These are phyloP conservation scores for Colletes collaris DNA, from an alignment of 2,888 invertebrate species.

Conservation along the genomic window DNA sequence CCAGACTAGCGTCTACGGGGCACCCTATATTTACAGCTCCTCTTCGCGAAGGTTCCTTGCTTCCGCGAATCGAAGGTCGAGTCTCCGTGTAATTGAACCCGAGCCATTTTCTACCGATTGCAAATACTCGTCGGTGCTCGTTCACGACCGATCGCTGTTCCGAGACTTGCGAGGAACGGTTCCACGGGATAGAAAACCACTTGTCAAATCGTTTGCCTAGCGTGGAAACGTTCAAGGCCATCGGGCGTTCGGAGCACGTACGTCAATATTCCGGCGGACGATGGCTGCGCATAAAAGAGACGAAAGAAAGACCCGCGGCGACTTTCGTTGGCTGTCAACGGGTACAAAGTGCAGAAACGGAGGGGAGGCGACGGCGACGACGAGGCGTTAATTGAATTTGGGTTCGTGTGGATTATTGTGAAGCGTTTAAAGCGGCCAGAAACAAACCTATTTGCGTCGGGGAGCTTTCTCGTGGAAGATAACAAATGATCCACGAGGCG, in stretches of 20 bases:
- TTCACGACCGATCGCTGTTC: no score
- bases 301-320: constrained; percentile 54
- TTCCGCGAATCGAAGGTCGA: background rate
- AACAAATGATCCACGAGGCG: constrained; percentile 73
- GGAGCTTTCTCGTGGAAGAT: constrained; percentile 77
- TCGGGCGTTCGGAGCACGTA: constrained; percentile 57
- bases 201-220: no score
- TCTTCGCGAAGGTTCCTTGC: background rate
- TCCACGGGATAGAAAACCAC: no score
- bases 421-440: constrained; percentile 77
- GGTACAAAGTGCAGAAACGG: constrained; percentile 65
- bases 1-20: constrained; percentile 16
- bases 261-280: constrained; percentile 54
- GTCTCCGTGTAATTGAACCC: no score
- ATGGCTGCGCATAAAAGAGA: constrained; percentile 47
- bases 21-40: constrained; percentile 13
- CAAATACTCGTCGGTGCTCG: no score
- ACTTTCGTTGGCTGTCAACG: constrained; percentile 66
- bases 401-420: constrained; percentile 75
- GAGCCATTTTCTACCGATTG: no score
- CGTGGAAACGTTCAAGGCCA: constrained; percentile 49
- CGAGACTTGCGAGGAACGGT: no score
- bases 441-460: constrained; percentile 79
- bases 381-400: constrained; percentile 78
- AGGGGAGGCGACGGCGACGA: constrained; percentile 31